Percentiles rank a stretch among this genome's conserved stretches.
Conservation (phyloP, 2,797 vertebrate genomes). For the Acropternis orthonyx region DNA sequence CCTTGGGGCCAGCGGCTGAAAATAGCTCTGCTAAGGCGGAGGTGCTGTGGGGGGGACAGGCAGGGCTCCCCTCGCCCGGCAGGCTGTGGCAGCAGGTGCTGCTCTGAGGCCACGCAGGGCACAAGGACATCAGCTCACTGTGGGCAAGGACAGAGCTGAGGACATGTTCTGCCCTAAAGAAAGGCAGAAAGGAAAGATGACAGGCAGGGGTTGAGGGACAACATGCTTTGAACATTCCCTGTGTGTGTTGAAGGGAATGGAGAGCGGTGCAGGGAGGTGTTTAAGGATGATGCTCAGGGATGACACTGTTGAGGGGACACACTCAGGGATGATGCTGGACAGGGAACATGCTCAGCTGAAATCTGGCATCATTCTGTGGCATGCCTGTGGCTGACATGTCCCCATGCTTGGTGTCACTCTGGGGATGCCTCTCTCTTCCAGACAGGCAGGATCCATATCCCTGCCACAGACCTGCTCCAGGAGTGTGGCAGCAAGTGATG, state of each 20-base stretch:
- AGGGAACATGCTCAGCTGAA: background rate
- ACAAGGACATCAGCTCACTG: fast-evolving
- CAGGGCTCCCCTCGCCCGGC: fast-evolving
- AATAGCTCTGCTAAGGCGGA: constrained; percentile 10
- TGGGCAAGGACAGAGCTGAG: background rate
- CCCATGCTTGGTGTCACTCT: background rate
- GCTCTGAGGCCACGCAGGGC: fast-evolving
- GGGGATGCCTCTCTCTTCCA: background rate
- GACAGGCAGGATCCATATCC: fast-evolving
- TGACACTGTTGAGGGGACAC: background rate
- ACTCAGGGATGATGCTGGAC: background rate
- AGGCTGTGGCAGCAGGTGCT: background rate
- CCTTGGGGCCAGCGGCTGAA: background rate
- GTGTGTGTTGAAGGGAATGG: background rate
- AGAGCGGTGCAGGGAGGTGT: fast-evolving
- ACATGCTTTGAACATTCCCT: fast-evolving
- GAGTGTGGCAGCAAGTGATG: constrained; percentile 66
- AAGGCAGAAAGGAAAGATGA: background rate
- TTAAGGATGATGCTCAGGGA: background rate
- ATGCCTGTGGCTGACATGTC: fast-evolving
- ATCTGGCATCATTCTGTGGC: background rate
- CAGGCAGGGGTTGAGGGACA: background rate
- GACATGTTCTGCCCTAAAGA: background rate
- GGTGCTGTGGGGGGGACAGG: background rate
- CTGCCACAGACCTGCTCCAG: background rate